Conservation (phyloP, 1,140 invertebrate genomes). For the Rhizoglyphus robini region DNA sequence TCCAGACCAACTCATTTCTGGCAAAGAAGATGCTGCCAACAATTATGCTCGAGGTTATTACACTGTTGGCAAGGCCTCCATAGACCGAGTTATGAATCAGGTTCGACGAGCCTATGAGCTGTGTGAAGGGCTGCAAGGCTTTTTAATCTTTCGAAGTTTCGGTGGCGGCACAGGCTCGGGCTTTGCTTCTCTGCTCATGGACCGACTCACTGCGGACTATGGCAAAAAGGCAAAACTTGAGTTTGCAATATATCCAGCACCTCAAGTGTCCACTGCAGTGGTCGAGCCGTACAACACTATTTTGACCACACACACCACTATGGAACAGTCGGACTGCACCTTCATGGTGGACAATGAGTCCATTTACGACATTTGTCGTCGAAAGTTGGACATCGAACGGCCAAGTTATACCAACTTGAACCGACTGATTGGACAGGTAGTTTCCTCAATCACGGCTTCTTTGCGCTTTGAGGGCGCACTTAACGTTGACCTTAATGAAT, state of each 20-base stretch:
- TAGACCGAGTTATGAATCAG: conserved; percentile 60
- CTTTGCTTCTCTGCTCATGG: conserved; percentile 57
- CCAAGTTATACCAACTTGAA: conserved; percentile 45
- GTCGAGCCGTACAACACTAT: conserved; percentile 80
- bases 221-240: conserved; percentile 53
- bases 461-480: conserved; percentile 54
- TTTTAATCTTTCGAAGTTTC: conserved; percentile 43
- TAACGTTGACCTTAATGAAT: conserved; percentile 54
- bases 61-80: conserved; percentile 47
- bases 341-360: conserved; percentile 61
- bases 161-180: too few species aligned
- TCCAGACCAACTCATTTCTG: conserved; percentile 51
- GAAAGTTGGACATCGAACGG: conserved; percentile 47
- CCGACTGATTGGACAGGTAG: conserved; percentile 43
- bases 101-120: conserved; percentile 31
- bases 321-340: conserved; percentile 63
- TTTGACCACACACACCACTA: conserved; percentile 58
- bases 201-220: conserved; percentile 52
- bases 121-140: conserved; percentile 36
- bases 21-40: conserved; percentile 50
- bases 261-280: conserved; percentile 54
- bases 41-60: conserved; percentile 46
- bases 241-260: too few species aligned
- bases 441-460: conserved; percentile 46
- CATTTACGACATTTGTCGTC: conserved; percentile 54